Evolutionary conservation across 2,888 invertebrate species (phyloP).

Genomic region (Rosalia funebris): DNA sequence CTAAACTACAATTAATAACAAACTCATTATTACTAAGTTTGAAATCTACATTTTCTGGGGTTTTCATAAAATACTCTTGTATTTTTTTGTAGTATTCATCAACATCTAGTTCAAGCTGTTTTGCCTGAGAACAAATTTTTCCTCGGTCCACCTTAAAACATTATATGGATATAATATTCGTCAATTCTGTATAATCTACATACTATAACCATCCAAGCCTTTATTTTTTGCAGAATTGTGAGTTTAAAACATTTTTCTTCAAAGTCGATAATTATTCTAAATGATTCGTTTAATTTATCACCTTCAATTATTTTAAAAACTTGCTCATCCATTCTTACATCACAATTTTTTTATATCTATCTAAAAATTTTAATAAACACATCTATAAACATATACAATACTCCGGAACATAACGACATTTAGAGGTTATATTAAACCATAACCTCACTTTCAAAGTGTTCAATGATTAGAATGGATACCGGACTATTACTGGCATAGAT

Average conservation of each 20-base stretch:
- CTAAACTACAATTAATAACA: constrained; percentile 30
- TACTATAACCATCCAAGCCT: constrained; percentile 38
- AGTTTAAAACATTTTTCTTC: constrained; percentile 30
- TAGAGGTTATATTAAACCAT: not conserved
- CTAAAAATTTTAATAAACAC: not conserved
- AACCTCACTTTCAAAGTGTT: not conserved
- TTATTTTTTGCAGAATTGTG: constrained; percentile 33
- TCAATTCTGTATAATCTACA: constrained; percentile 1
- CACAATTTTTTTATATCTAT: not conserved
- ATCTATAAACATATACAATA: not conserved
- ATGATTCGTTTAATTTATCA: constrained; percentile 26
- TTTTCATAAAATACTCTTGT: constrained; percentile 34
- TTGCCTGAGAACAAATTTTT: constrained; percentile 31
- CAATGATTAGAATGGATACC: no score
- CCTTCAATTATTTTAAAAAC: constrained; percentile 16
- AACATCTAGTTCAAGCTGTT: constrained; percentile 21
- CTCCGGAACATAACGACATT: not conserved
- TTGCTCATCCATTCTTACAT: constrained; percentile 14
- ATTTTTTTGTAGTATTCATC: constrained; percentile 41
- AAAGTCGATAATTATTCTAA: constrained; percentile 36
- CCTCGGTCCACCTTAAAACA: constrained; percentile 34
- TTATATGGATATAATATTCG: not conserved
- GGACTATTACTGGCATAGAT: no score
- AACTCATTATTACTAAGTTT: constrained; percentile 35
- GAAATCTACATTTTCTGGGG: constrained; percentile 37